These are phyloP conservation scores for Formicarius rufipectus DNA, from an alignment of 2,113 vertebrate species.

Conservation along the genomic window DNA sequence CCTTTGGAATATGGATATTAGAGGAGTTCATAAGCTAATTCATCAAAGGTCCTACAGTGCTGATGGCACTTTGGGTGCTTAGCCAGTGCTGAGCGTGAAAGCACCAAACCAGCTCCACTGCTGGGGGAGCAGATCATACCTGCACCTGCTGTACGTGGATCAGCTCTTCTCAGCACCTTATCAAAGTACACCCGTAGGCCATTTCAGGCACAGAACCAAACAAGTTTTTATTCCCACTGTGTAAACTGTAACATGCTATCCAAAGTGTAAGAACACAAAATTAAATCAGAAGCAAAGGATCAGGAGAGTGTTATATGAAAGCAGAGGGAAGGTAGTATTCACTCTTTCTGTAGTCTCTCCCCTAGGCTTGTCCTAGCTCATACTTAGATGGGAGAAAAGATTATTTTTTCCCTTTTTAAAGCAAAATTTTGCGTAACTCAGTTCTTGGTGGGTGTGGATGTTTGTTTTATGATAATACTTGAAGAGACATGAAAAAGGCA, in stretches of 20 bases:
- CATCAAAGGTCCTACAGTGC: not conserved
- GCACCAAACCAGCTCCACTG: not conserved
- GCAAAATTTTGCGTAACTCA: not conserved
- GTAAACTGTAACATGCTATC: not conserved
- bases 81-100: fast-evolving
- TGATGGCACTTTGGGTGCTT: not conserved
- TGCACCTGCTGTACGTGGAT: not conserved
- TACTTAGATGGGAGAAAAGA: not conserved
- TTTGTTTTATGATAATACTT: not conserved
- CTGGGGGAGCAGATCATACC: fast-evolving
- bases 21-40: not conserved
- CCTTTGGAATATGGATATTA: not conserved
- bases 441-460: not conserved
- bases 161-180: not conserved
- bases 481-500: not conserved
- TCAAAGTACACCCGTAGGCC: not conserved
- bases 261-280: not conserved
- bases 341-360: not conserved
- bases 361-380: not conserved
- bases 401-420: not conserved
- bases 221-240: not conserved
- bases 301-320: not conserved
- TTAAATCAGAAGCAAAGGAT: not conserved
- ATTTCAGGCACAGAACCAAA: not conserved
- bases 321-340: not conserved